Conservation (phyloP, 2,797 vertebrate species). For the Amblyopsis hoosieri region DNA sequence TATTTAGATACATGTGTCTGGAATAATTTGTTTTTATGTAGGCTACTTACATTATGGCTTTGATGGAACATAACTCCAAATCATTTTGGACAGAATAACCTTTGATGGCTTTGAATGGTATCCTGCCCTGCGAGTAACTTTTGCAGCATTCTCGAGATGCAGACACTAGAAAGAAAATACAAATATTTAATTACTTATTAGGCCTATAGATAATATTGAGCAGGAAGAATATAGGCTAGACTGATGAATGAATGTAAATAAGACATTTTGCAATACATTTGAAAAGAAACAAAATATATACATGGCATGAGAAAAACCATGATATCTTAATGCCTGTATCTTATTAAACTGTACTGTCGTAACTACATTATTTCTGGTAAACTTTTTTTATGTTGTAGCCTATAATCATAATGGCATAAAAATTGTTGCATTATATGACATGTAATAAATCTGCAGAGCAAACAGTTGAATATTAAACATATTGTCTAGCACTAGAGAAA, state of each 20-base stretch:
- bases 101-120: slow-evolving; percentile 17
- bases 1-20: not conserved
- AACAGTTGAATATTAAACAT: not conserved
- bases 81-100: slow-evolving; percentile 62
- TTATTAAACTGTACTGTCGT: no score
- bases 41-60: slow-evolving; percentile 70
- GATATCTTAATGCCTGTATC: no score
- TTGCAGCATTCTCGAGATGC: slow-evolving; percentile 46
- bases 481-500: not conserved
- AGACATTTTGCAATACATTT: no score
- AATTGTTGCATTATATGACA: no score
- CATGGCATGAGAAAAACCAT: no score
- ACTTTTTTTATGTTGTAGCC: not conserved
- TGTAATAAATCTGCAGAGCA: not conserved
- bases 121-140: slow-evolving; percentile 21
- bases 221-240: not conserved
- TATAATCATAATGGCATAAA: not conserved
- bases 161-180: slow-evolving; percentile 16
- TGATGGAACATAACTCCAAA: slow-evolving; percentile 42
- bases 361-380: no score
- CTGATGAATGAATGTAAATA: no score
- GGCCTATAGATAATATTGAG: not conserved
- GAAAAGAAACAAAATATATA: no score
- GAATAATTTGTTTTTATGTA: not conserved
- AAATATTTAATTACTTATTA: not conserved